These are phyloP conservation scores for Catharus fuscescens DNA, from an alignment of 2,113 vertebrate species.

Conservation along the genomic window DNA sequence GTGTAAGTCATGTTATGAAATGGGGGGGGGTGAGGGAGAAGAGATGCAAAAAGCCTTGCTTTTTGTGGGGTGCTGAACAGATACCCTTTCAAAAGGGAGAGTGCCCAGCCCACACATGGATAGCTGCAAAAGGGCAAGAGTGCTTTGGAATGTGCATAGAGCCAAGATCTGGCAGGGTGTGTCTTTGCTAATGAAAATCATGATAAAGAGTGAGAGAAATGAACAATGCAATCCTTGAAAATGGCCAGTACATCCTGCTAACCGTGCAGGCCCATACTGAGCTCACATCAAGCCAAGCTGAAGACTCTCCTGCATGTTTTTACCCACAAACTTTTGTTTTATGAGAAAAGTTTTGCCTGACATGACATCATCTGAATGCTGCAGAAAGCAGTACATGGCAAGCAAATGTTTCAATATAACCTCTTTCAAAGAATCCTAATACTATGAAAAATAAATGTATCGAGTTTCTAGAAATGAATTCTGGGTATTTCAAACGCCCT, in stretches of 20 bases:
- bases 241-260: background rate
- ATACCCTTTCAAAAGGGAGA: slow-evolving; percentile 53
- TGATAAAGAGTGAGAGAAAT: background rate
- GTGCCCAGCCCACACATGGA: slow-evolving; percentile 47
- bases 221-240: slow-evolving; percentile 24
- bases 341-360: background rate
- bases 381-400: background rate
- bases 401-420: background rate
- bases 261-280: background rate
- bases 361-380: background rate
- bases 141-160: slow-evolving; percentile 61
- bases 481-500: background rate
- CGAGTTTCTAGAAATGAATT: background rate
- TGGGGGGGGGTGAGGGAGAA: too few species aligned
- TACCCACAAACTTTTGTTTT: background rate
- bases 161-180: slow-evolving; percentile 59
- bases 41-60: background rate
- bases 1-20: background rate
- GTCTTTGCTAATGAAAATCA: slow-evolving; percentile 30
- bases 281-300: background rate
- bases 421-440: background rate
- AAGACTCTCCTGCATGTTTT: background rate
- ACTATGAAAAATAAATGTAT: background rate
- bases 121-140: slow-evolving; percentile 67
- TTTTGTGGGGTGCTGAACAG: slow-evolving; percentile 40